phyloP scores from a whole-genome alignment of 2,113 vertebrate species.

The Gambusia affinis region DNA sequence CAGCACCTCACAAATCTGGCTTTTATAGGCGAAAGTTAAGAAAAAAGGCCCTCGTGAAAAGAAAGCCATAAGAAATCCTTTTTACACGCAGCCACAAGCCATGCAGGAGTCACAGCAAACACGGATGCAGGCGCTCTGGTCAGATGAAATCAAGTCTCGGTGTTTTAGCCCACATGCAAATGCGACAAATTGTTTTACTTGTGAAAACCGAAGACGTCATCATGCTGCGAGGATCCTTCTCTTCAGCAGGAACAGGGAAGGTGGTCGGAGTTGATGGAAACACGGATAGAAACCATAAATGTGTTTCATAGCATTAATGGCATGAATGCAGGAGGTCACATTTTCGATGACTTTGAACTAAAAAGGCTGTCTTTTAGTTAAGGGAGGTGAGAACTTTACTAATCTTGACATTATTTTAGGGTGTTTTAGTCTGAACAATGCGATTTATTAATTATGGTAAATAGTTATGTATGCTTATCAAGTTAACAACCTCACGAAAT shows the following conservation, averaged over 20 bases:
- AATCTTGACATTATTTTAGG: not conserved
- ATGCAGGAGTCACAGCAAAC: not conserved
- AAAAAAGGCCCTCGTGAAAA: not conserved
- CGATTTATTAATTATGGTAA: constrained; percentile 46
- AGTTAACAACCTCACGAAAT: constrained; percentile 53
- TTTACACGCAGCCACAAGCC: not conserved
- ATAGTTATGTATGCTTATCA: constrained; percentile 22
- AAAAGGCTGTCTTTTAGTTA: too few relatives aligned
- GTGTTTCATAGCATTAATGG: too few relatives aligned
- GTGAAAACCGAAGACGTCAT: too few relatives aligned
- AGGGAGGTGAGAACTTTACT: not conserved
- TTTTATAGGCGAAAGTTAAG: not conserved
- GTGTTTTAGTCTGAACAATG: constrained; percentile 19
- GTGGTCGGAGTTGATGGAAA: too few relatives aligned
- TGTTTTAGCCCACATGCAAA: too few relatives aligned
- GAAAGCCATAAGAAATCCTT: not conserved
- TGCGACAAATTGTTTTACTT: too few relatives aligned
- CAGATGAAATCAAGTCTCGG: too few relatives aligned
- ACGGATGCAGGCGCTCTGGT: not conserved
- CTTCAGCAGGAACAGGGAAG: too few relatives aligned
- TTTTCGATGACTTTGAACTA: too few relatives aligned
- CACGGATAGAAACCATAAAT: too few relatives aligned
- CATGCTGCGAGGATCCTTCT: too few relatives aligned
- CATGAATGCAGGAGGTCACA: too few relatives aligned
- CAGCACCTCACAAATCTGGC: not conserved